Evolutionary conservation across 1,140 invertebrate species (phyloP).

Genomic region (Acromyrmex echinatior): DNA sequence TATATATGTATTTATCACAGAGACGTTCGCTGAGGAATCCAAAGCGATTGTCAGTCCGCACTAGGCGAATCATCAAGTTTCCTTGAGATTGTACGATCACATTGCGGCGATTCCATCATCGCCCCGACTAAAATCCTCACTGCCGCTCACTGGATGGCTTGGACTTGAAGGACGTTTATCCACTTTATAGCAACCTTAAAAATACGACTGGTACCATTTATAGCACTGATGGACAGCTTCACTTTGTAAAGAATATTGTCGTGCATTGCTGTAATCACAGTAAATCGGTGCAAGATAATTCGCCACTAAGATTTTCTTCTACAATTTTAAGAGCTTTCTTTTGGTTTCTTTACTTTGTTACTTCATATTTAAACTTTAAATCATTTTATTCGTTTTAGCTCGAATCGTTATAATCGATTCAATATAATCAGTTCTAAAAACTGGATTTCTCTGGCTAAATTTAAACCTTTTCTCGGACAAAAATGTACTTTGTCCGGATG

Average conservation of each 20-base stretch:
- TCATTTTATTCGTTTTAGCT: constrained; percentile 21
- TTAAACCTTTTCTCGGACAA: too few species aligned
- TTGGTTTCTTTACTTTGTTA: neutral
- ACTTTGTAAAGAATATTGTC: constrained; percentile 30
- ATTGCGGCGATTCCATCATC: constrained; percentile 85
- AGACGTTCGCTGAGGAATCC: constrained; percentile 40
- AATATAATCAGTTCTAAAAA: neutral
- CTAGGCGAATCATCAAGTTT: constrained; percentile 87
- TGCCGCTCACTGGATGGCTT: constrained; percentile 85
- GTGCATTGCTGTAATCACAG: constrained; percentile 69
- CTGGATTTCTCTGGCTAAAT: neutral
- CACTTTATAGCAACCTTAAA: constrained; percentile 84
- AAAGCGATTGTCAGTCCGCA: constrained; percentile 80
- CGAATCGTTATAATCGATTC: neutral
- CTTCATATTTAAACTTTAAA: neutral
- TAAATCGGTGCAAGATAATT: constrained; percentile 36
- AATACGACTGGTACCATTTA: constrained; percentile 41
- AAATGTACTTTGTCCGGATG: too few species aligned
- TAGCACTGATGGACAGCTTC: neutral
- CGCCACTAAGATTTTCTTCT: neutral
- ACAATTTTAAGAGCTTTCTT: neutral
- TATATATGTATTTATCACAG: constrained; percentile 48
- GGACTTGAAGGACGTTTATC: constrained; percentile 65
- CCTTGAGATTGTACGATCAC: constrained; percentile 82
- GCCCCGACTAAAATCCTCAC: constrained; percentile 84